Base-by-base conservation (phyloP, 2,888 invertebrate species). In the Leucania comma region DNA sequence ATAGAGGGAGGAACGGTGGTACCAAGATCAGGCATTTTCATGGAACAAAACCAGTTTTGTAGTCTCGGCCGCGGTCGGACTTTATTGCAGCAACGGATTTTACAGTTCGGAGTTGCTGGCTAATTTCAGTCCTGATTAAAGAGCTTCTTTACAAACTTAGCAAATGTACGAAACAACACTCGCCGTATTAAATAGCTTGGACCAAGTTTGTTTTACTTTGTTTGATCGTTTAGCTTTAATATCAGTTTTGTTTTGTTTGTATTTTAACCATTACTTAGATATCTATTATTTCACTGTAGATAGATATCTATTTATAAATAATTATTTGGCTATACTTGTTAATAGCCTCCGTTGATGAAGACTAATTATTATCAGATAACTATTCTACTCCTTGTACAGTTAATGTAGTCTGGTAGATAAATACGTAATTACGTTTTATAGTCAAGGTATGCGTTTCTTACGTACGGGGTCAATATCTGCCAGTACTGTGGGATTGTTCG, bases 11-110 rank as follows among this genome's bases (percentile, higher is more conserved):
- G 80, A 68, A 74, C 82, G 80, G 68, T 82, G 84, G 78, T 82
- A 85, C 86, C 76, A 88, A 89, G 90, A 90, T 92, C 91, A 91
- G 90, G 88, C 87, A 89, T 90, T 89, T 89, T 85, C 86, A 85
- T 82, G 81, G 86, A 88, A 92, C 90, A 92, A 92, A 90, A 90
- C 89, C 84, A 77, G 86, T 83, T 84, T 83, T 82, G 83, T 82
- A 80, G 75, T 78, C 77, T 62, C 72, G 54, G 69, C 64, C 68
- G 83, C 71, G 83, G 83, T 75, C 46, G 68, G 78, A 83, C 78
- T 83, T 82, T 85, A 83, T 80, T 80, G 72, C 78, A 74, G 70
- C 72, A 69, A 75, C 74, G 83, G 78, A 85, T 83, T 83, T 85
- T 78, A 80, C 69, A 74, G 71, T 85, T 82, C 63, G 64, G 58